Evolutionary conservation across 2,888 invertebrate species (phyloP).

Genomic region (Drosophila picticornis): DNA sequence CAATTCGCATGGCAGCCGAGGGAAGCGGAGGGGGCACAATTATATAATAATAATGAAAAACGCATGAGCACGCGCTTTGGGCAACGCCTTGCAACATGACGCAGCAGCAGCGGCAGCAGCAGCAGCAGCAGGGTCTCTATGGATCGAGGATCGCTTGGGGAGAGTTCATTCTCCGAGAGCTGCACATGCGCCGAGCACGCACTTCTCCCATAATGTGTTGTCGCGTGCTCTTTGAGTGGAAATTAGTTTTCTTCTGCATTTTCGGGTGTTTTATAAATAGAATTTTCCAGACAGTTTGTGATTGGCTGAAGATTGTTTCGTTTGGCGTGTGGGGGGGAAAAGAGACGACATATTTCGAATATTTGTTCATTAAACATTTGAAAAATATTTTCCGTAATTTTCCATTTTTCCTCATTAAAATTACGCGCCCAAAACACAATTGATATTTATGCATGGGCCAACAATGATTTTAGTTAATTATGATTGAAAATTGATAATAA

Average conservation of each 20-base stretch:
- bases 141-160: constrained; percentile 44
- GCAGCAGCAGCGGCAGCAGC: constrained; percentile 47
- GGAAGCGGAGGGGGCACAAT: constrained; percentile 38
- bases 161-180: constrained; percentile 25
- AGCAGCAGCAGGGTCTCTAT: neutral
- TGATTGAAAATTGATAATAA: constrained; percentile 17
- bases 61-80: constrained; percentile 63
- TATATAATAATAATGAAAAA: constrained; percentile 79
- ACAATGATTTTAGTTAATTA: constrained; percentile 7
- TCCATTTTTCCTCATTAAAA: constrained; percentile 73
- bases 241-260: constrained; percentile 38
- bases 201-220: constrained; percentile 46
- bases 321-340: neutral
- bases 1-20: constrained; percentile 61
- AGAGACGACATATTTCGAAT: constrained; percentile 37
- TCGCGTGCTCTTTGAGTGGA: constrained; percentile 69
- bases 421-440: constrained; percentile 53
- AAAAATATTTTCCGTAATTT: constrained; percentile 36
- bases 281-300: constrained; percentile 34
- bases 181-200: constrained; percentile 62
- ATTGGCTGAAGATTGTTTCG: constrained; percentile 51
- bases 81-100: constrained; percentile 59
- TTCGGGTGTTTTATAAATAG: constrained; percentile 63
- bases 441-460: constrained; percentile 66
- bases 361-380: constrained; percentile 44